phyloP scores from a whole-genome alignment of 2,888 invertebrate species.

The Eilema griseolum region DNA sequence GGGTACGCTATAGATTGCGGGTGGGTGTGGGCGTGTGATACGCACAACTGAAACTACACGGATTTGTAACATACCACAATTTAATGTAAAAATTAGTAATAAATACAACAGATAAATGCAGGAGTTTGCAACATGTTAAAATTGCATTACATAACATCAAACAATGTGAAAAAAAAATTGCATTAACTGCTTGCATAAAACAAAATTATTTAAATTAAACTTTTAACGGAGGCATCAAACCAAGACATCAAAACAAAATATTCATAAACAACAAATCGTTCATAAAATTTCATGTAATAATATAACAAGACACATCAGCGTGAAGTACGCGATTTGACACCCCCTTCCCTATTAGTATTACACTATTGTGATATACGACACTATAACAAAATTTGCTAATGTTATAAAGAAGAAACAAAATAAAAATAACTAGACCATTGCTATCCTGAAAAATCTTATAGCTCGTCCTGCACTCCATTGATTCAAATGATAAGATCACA shows the following conservation, averaged over 20 bases:
- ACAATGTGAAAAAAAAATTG: conserved; percentile 87
- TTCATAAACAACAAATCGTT: conserved; percentile 84
- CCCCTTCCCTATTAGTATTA: conserved; percentile 84
- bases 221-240: conserved; percentile 86
- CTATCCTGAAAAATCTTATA: conserved; percentile 83
- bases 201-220: conserved; percentile 86
- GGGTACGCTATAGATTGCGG: conserved; percentile 59
- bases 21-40: conserved; percentile 75
- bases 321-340: conserved; percentile 85
- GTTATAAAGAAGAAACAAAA: conserved; percentile 82
- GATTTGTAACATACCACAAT: conserved; percentile 90
- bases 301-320: conserved; percentile 80
- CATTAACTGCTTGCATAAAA: conserved; percentile 87
- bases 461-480: conserved; percentile 86
- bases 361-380: conserved; percentile 86
- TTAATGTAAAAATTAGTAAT: conserved; percentile 91
- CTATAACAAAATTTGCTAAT: conserved; percentile 86
- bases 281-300: conserved; percentile 84
- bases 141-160: conserved; percentile 88
- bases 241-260: conserved; percentile 82
- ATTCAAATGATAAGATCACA: conserved; percentile 78
- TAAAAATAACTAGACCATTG: conserved; percentile 86
- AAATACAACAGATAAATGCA: conserved; percentile 90
- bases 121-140: conserved; percentile 88
- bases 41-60: conserved; percentile 85